Percentiles rank a stretch among this genome's conserved stretches.
phyloP scores from a whole-genome alignment of 2,113 vertebrate genomes.

The Mesocricetus auratus region DNA sequence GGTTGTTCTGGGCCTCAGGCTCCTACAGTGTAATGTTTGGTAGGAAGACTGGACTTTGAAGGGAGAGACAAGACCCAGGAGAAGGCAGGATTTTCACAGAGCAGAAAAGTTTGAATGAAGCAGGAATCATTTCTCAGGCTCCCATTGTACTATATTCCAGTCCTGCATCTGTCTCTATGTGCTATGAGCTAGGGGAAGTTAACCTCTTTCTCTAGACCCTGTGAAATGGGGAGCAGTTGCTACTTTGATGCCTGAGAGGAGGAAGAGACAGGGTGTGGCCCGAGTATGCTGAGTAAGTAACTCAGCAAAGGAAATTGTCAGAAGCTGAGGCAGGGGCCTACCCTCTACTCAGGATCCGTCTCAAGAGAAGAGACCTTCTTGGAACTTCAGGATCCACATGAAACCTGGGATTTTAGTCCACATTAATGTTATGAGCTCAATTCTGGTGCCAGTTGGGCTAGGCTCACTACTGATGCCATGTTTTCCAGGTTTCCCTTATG shows the following conservation, averaged over 20 bases:
- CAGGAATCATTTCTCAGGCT: background rate
- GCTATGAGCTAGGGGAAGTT: background rate
- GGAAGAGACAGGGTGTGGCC: background rate
- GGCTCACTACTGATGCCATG: background rate
- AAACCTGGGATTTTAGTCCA: background rate
- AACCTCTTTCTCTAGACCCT: background rate
- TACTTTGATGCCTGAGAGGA: background rate
- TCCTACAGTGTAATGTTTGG: background rate
- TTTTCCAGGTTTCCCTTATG: background rate
- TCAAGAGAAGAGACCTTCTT: background rate
- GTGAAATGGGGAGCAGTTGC: background rate
- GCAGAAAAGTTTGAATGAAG: background rate
- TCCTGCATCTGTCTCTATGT: background rate
- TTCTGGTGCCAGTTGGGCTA: background rate
- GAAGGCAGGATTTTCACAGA: background rate
- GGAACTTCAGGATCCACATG: background rate
- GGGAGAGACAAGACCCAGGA: background rate
- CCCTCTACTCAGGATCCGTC: background rate
- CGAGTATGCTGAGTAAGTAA: background rate
- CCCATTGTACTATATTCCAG: too few species aligned
- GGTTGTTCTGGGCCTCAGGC: background rate
- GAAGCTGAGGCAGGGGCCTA: background rate
- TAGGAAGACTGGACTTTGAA: background rate
- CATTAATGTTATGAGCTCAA: background rate
- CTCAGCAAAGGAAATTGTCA: background rate